Evolutionary conservation across 2,113 vertebrate species (phyloP).

Genomic region (Lutjanus erythropterus): DNA sequence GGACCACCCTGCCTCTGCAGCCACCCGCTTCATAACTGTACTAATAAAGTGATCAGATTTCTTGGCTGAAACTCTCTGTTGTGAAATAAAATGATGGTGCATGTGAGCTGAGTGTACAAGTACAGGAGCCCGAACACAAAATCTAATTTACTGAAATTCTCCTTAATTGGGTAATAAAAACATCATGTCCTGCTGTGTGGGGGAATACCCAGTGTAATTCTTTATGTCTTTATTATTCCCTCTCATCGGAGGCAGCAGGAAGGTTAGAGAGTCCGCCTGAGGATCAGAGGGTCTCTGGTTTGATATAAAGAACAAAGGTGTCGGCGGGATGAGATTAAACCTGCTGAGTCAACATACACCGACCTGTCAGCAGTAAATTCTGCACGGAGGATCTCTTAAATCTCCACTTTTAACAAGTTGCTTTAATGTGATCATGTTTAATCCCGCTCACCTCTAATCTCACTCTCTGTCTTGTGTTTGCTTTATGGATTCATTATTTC

Average conservation of each 20-base stretch:
- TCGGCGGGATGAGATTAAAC: background rate
- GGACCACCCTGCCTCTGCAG: conserved; percentile 30
- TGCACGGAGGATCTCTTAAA: background rate
- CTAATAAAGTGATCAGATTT: conserved; percentile 28
- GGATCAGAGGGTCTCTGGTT: background rate
- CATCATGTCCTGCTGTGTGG: background rate
- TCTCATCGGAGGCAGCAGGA: conserved; percentile 4
- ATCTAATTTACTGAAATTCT: conserved; percentile 29
- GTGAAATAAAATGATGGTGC: background rate
- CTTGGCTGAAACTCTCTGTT: conserved; percentile 9
- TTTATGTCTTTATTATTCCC: background rate
- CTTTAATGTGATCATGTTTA: background rate
- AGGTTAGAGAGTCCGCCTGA: background rate
- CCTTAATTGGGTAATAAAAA: conserved; percentile 38
- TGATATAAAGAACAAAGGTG: conserved; percentile 2
- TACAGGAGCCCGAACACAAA: background rate
- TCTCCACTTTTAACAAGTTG: background rate
- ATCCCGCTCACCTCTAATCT: background rate
- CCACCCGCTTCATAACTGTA: conserved; percentile 4
- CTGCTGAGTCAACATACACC: background rate
- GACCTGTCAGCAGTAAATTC: background rate
- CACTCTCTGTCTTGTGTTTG: background rate
- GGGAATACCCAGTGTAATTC: conserved; percentile 16
- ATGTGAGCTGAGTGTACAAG: conserved; percentile 6
- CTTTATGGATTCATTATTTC: background rate